These are phyloP conservation scores for Hydropsyche tenuis DNA, from an alignment of 1,140 invertebrate species.

Conservation along the genomic window DNA sequence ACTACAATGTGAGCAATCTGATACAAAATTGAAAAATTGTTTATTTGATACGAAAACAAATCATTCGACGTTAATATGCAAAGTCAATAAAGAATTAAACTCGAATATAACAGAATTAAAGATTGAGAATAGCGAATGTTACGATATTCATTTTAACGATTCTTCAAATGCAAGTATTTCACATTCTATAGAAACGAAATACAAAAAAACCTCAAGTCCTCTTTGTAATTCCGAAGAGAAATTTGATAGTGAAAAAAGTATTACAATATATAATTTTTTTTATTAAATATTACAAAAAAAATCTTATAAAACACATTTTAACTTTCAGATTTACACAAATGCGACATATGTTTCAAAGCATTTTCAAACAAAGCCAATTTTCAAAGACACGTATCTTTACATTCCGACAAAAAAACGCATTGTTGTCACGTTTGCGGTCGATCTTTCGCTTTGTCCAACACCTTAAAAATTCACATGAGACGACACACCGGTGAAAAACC, in stretches of 20 bases:
- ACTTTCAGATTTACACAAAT: constrained; percentile 34
- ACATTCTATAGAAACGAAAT: neutral
- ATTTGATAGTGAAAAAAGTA: too few relatives aligned
- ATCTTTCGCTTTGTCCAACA: constrained; percentile 49
- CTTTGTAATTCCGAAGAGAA: neutral
- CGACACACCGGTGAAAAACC: constrained; percentile 60
- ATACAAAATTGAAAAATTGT: constrained; percentile 32
- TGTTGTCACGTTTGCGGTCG: constrained; percentile 52
- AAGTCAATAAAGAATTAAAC: too few relatives aligned
- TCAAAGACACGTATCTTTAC: constrained; percentile 25
- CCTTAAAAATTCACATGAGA: constrained; percentile 59
- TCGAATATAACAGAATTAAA: neutral
- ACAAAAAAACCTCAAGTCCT: neutral
- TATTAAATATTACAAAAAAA: neutral
- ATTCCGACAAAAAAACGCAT: constrained; percentile 53
- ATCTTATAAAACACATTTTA: neutral
- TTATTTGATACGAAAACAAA: neutral
- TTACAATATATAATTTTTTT: too few relatives aligned
- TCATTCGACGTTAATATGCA: too few relatives aligned
- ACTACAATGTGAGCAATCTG: constrained; percentile 43
- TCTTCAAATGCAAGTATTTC: neutral
- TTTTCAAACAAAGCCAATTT: constrained; percentile 34
- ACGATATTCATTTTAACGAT: neutral
- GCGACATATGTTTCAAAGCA: constrained; percentile 32
- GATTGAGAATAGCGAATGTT: neutral